Evolutionary conservation across 64 coral and sea anemone genomes (phyloP), one percentile per base, ranked within the genome.

Genomic region (Astreopora myriophthalma): DNA sequence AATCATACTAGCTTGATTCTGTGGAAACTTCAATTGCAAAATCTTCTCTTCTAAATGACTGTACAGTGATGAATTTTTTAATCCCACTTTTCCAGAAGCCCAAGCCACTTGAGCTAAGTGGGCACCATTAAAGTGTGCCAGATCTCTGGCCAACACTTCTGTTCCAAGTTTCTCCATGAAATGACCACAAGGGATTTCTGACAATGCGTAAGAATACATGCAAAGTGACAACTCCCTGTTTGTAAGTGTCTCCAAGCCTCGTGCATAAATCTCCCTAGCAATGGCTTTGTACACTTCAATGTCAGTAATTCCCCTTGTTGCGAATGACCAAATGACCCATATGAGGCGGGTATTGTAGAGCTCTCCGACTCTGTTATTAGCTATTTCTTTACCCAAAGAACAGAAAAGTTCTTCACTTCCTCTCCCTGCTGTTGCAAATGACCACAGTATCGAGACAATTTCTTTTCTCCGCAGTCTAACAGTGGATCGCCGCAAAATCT

Each of bases 271-370:
- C 31, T 62, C 79, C 0, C n/a, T 1, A 0, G 52, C 55, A 1
- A 39, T 30, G 5, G 19, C 31, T 65, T 38, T 83, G 11, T 63
- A 83, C 30, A 83, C 52, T 8, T 36, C 3, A 23, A 22, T 20
- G 6, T 26, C 27, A 14, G 30, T 39, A 31, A 83, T 64, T 6
- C 57, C 33, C 22, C 79, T 58, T 64, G 52, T 65, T 8, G 79
- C 79, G 65, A 83, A 83, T 37, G 79, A 60, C 79, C 79, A 83
- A 37, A 64, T 25, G 8, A 65, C 39, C 79, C 79, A 83, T 24
- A 60, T 63, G 3, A 83, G 79, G 24, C 29, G 34, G 1, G 8
- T 12, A 2, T 22, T 64, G 31, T 36, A 64, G 2, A 62, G 34
- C 35, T 83, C 52, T 34, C 26, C 65, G 19, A 83, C 8, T 26